Evolutionary conservation across 53 echinoderm and acorn worm species (phyloP), one percentile per base, ranked within the genome.

Genomic region (Paelopatides confundens): DNA sequence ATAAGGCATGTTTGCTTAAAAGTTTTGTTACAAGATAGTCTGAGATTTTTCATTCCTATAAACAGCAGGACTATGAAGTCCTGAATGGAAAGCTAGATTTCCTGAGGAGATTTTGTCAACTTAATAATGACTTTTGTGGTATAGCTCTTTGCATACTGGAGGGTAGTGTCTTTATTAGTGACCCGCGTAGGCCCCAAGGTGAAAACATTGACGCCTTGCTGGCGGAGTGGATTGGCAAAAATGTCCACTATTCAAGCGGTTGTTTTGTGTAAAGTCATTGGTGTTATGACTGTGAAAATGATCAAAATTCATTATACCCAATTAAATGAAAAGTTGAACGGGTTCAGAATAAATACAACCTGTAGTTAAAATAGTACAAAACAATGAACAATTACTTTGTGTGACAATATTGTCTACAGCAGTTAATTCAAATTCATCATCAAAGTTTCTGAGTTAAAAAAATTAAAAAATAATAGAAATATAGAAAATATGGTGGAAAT

Each of bases 121-220:
- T 74, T 74, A 39, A 74, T 74, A 74, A 74, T 74, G 74, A 74
- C 74, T 74, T n/a, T 74, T 74, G 74, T 74, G 74, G 74, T 46
- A 17, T 36, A 74, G 40, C 3, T 74, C 74, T 74, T 74, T 74
- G 74, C 74, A 39, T 40, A 39, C 74, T 74, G 74, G 46, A 74
- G 74, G 74, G 43, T 74, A 74, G 74, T 27, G 27, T 35, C 74
- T 74, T 74, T 74, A 74, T 74, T 74, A 39, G 24, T 74, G 74
- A 74, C 74, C 74, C 28, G 40, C 46, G 40, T 39, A 39, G 46
- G 40, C 74, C 74, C 74, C 40, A 74, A 39, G 74, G 38, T 37
- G 74, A 12, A 74, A 46, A 74, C 39, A 74, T 39, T 74, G 74
- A 39, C 74, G 74, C 74, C 74, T 74, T 26, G 7, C 26, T 43